Percentiles rank a stretch among this genome's conserved stretches.
Conservation (phyloP, 2,113 vertebrate species). For the Dicentrarchus labrax region DNA sequence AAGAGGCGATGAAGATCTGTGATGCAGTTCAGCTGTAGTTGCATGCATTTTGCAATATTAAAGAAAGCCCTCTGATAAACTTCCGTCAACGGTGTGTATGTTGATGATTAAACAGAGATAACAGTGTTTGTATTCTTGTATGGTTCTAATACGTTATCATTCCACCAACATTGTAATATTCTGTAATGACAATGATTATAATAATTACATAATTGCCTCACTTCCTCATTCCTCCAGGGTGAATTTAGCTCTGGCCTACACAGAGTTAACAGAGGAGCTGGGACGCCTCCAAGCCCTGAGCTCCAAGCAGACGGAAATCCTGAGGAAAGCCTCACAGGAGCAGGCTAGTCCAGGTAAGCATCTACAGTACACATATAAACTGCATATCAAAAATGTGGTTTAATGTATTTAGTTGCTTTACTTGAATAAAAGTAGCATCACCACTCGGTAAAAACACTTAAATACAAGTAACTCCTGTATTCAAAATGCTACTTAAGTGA, state of each 20-base stretch:
- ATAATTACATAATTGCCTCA: conserved; percentile 47
- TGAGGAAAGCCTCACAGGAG: conserved; percentile 93
- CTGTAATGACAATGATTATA: conserved; percentile 27
- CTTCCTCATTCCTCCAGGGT: conserved; percentile 85
- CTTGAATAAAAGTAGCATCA: background rate
- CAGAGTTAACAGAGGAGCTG: conserved; percentile 95
- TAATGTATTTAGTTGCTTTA: background rate
- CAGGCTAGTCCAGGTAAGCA: conserved; percentile 85
- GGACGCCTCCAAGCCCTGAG: conserved; percentile 91
- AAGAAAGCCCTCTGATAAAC: background rate
- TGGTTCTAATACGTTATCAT: background rate
- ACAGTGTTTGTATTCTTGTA: background rate
- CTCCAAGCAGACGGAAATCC: conserved; percentile 93
- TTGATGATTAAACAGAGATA: conserved; percentile 20
- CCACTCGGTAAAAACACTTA: background rate
- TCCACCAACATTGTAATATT: background rate
- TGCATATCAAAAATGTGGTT: background rate
- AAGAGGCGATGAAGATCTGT: background rate
- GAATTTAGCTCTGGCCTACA: conserved; percentile 96
- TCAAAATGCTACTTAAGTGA: background rate
- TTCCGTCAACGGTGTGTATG: too few species aligned
- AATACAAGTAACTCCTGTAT: background rate
- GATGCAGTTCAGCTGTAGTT: background rate
- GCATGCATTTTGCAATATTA: background rate
- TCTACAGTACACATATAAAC: background rate